Evolutionary conservation across 2,888 invertebrate species (phyloP), one percentile per base, ranked within the genome.

Genomic region (Penaeus monodon): DNA sequence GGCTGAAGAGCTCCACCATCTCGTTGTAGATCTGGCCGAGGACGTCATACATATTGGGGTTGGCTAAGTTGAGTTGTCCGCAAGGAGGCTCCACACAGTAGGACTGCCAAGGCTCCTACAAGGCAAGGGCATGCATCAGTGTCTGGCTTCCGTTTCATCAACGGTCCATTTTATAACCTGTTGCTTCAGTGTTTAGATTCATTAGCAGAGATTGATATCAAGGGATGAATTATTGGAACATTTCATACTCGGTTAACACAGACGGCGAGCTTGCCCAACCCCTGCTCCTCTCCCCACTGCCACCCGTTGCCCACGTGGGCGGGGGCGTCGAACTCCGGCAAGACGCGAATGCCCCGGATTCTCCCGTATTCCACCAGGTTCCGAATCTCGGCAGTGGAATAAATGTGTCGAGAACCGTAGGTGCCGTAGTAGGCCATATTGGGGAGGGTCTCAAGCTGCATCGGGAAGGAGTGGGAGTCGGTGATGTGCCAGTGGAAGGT

Each of bases 401-500:
- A 96, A 29, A 95, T 94, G 93, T 97, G 22, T 12, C 82, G 65
- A 17, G 86, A 33, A 66, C 84, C 78, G 82, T 96, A 96, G 10
- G 98, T 96, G 1, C 99, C 98, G 29, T 95, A 94, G 90, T 94
- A 94, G 7, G 95, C 93, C 22, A 97, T 92, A 77, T 95, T 93
- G 0, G 97, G 97, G 90, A 94, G 94, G n/a, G 94, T 94, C 91
- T 94, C 94, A 0, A 96, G 95, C 86, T 96, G 95, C 91, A 97
- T 96, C 0, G 99, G 98, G 92, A 98, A 99, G 91, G 98, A 98
- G 90, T 98, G 98, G 29, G 96, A 96, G 92, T 99, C 99, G 0
- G 96, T 97, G 83, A 97, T 96, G 91, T 97, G 97, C 98, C 98
- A 98, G 92, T 99, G 98, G 93, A 99, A 96, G 0, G 96, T 96